These are phyloP conservation scores for Amaurobius ferox DNA, from an alignment of 2,888 invertebrate species.

Conservation along the genomic window DNA sequence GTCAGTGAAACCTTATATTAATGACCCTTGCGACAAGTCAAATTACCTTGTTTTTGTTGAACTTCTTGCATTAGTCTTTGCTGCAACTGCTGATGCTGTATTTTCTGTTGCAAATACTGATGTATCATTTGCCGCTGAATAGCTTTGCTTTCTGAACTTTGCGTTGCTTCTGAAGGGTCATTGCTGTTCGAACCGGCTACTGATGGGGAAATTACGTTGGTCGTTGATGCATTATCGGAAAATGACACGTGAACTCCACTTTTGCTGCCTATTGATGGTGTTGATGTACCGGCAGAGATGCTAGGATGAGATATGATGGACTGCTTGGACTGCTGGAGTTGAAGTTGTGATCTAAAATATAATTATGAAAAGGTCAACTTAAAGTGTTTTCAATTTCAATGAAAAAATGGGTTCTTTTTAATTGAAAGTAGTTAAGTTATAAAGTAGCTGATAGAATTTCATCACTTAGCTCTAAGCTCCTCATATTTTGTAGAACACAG, in stretches of 20 bases:
- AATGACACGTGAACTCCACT: background rate
- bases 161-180: background rate
- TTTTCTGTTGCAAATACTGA: slow-evolving; percentile 59
- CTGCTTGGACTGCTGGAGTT: slow-evolving; percentile 54
- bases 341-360: slow-evolving; percentile 54
- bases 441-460: too few relatives aligned
- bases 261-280: slow-evolving; percentile 1
- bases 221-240: slow-evolving; percentile 1
- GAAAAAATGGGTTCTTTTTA: too few relatives aligned
- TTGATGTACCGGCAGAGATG: slow-evolving; percentile 77
- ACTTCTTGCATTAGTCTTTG: slow-evolving; percentile 18
- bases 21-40: too few relatives aligned
- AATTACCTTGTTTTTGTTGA: slow-evolving; percentile 45
- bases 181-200: background rate
- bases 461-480: too few relatives aligned
- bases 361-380: too few relatives aligned
- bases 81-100: slow-evolving; percentile 51
- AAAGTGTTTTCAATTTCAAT: too few relatives aligned
- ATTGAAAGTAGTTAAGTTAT: too few relatives aligned
- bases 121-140: slow-evolving; percentile 51
- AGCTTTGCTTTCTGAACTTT: slow-evolving; percentile 33
- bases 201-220: background rate
- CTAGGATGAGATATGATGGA: slow-evolving; percentile 27
- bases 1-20: too few relatives aligned
- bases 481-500: too few relatives aligned